These are phyloP conservation scores for Leptocoma aspasia DNA, from an alignment of 2,113 vertebrate genomes.

Conservation along the genomic window DNA sequence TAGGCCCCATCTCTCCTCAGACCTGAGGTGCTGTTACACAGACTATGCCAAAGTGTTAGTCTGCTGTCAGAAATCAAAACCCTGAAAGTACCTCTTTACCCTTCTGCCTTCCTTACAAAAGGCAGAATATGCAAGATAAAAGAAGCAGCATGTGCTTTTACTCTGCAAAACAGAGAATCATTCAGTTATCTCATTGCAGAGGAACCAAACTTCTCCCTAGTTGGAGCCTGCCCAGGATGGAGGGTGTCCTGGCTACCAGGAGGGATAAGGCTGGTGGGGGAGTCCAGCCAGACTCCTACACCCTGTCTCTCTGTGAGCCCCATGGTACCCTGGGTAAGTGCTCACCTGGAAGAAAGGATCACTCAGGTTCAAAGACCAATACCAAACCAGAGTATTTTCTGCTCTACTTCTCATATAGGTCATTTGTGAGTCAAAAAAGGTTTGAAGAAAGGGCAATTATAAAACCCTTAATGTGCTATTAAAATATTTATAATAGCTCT, in stretches of 20 bases:
- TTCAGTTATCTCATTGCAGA: not conserved
- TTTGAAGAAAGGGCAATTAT: slow-evolving; percentile 39
- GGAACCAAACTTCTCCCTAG: not conserved
- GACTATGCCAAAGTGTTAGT: not conserved
- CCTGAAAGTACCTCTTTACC: not conserved
- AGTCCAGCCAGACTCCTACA: not conserved
- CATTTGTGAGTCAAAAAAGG: slow-evolving; percentile 21
- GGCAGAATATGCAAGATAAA: not conserved
- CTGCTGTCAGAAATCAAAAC: not conserved
- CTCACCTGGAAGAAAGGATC: slow-evolving; percentile 14
- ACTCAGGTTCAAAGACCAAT: not conserved
- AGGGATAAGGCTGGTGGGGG: not conserved
- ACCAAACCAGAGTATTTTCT: not conserved
- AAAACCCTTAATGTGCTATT: slow-evolving; percentile 30
- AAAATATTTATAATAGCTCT: slow-evolving; percentile 31
- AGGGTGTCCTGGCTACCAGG: not conserved
- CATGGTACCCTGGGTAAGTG: not conserved
- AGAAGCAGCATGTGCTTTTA: not conserved
- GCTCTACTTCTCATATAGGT: slow-evolving; percentile 62
- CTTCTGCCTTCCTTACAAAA: not conserved
- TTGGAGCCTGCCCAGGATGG: not conserved
- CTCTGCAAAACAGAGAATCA: not conserved
- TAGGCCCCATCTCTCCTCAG: not conserved
- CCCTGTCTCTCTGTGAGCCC: fast-evolving
- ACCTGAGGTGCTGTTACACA: not conserved